These are phyloP conservation scores for Ostrea edulis DNA, from an alignment of 1,140 invertebrate genomes.

Conservation along the genomic window DNA sequence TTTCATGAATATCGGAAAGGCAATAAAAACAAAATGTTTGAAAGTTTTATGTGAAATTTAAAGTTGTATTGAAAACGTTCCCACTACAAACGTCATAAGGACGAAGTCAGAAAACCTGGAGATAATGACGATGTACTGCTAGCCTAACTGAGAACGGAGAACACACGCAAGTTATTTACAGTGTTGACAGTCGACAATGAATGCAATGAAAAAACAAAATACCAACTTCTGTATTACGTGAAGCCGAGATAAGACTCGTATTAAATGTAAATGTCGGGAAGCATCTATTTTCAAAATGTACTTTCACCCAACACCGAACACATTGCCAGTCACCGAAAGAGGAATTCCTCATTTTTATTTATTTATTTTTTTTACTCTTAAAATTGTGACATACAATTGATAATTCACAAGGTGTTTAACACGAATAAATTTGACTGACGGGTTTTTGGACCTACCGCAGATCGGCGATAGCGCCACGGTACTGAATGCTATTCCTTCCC, in stretches of 20 bases:
- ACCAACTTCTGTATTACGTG: not conserved
- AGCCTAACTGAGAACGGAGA: not conserved
- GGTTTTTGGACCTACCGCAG: slow-evolving; percentile 12
- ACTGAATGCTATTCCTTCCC: not conserved
- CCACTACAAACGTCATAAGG: not conserved
- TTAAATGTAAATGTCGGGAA: not conserved
- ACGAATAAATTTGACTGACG: slow-evolving; percentile 29
- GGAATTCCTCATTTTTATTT: slow-evolving; percentile 14
- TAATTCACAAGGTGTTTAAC: slow-evolving; percentile 21
- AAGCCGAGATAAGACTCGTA: not conserved
- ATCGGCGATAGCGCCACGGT: not conserved
- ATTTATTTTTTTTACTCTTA: not conserved
- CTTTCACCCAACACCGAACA: not conserved
- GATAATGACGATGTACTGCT: not conserved
- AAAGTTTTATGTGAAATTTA: not conserved
- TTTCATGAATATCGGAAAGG: not conserved
- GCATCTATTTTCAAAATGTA: not conserved
- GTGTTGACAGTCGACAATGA: slow-evolving; percentile 14
- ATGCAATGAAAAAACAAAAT: slow-evolving; percentile 8
- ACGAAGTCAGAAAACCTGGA: not conserved
- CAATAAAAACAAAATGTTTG: not conserved
- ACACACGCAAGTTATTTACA: not conserved
- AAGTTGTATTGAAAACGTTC: not conserved
- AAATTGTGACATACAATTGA: slow-evolving; percentile 24
- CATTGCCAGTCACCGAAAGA: slow-evolving; percentile 5